Evolutionary conservation across 2,113 vertebrate genomes (phyloP).

Genomic region (Dromiciops gliroides): DNA sequence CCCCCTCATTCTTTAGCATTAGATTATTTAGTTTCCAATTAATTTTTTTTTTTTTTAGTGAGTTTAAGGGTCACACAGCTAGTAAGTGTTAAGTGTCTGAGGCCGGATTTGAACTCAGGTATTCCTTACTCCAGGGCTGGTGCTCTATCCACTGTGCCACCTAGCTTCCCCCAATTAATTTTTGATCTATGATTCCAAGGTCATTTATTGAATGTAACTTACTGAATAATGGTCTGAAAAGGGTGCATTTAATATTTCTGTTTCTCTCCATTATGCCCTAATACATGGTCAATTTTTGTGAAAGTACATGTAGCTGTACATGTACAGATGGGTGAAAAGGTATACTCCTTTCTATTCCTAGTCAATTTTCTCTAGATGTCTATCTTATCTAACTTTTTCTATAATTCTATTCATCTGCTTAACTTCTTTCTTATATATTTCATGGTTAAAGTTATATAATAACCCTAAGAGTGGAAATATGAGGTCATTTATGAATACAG

Average conservation of each 20-base stretch:
- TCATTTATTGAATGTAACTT: background rate
- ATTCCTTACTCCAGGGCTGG: too few species aligned
- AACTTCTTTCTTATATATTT: background rate
- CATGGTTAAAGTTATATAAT: background rate
- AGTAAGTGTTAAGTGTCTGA: too few species aligned
- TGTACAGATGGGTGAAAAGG: background rate
- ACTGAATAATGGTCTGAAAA: background rate
- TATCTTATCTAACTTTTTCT: background rate
- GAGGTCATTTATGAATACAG: background rate
- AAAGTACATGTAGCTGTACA: background rate
- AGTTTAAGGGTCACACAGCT: too few species aligned
- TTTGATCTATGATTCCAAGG: background rate
- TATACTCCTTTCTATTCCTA: background rate
- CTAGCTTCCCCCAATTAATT: too few species aligned
- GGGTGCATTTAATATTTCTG: background rate
- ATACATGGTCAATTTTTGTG: background rate
- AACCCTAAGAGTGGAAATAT: background rate
- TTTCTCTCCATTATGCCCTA: background rate
- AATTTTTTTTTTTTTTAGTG: too few species aligned
- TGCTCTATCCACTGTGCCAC: too few species aligned
- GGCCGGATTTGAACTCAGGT: too few species aligned
- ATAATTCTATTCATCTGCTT: background rate
- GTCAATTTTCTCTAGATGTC: background rate
- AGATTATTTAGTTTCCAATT: background rate
- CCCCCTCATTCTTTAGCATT: background rate